These are phyloP conservation scores for Peromyscus maniculatus DNA, from an alignment of 2,113 vertebrate genomes.

Conservation along the genomic window DNA sequence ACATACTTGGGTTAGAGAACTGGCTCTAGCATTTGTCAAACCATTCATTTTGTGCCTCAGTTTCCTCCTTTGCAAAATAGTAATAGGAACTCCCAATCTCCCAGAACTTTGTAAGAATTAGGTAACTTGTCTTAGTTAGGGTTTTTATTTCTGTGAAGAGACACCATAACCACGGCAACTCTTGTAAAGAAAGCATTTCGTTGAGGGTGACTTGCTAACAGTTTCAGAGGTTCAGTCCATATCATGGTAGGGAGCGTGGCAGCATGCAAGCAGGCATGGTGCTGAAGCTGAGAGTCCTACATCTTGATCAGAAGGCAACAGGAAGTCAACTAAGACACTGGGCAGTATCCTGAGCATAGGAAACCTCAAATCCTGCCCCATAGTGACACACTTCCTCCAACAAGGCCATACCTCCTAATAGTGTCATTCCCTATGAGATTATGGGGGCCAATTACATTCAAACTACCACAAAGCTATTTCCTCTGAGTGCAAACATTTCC, in stretches of 20 bases:
- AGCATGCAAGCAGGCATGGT: not conserved
- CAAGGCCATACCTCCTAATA: not conserved
- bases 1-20: not conserved
- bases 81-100: not conserved
- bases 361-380: not conserved
- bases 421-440: not conserved
- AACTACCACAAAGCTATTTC: not conserved
- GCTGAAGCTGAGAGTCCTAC: not conserved
- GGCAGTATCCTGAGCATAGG: not conserved
- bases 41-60: not conserved
- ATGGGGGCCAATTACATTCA: not conserved
- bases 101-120: not conserved
- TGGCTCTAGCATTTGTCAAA: not conserved
- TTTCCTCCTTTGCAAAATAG: slow-evolving; percentile 52
- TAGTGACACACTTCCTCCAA: not conserved
- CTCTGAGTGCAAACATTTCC: not conserved
- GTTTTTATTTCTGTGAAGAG: not conserved
- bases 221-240: not conserved
- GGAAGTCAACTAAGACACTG: not conserved
- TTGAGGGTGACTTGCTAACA: not conserved
- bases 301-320: not conserved
- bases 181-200: not conserved
- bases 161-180: not conserved
- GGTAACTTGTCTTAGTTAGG: not conserved
- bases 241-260: not conserved